A percentile compares a stretch with the other conserved stretches of the same genome.
Conservation (phyloP, 2,113 vertebrate genomes). For the Athene noctua region DNA sequence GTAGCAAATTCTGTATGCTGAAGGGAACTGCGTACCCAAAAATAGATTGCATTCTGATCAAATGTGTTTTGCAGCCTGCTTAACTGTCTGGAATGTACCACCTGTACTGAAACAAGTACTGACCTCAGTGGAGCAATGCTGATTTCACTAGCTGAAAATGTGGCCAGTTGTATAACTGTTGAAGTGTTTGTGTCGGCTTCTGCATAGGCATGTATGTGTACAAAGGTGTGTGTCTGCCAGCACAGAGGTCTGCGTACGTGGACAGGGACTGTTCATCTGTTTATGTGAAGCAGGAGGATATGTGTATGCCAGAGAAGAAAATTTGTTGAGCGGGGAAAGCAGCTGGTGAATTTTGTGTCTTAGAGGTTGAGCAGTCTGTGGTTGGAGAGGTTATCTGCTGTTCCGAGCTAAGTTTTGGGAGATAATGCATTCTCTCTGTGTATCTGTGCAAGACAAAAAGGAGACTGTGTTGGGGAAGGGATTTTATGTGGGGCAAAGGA, state of each 20-base stretch:
- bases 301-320: not conserved
- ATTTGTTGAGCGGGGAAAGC: not conserved
- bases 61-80: not conserved
- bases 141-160: not conserved
- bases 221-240: not conserved
- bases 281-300: not conserved
- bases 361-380: not conserved
- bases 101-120: not conserved
- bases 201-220: not conserved
- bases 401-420: not conserved
- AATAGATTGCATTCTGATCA: not conserved
- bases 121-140: not conserved
- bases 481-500: not conserved
- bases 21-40: not conserved
- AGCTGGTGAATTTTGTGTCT: not conserved
- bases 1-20: not conserved
- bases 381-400: not conserved
- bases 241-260: not conserved
- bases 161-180: not conserved
- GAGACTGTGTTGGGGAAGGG: not conserved
- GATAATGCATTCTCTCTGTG: fast-evolving
- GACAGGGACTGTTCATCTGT: not conserved
- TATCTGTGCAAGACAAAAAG: not conserved
- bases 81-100: constrained; percentile 20
- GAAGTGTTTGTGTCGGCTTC: too few relatives aligned